These are phyloP conservation scores for Chionomys nivalis DNA, from an alignment of 2,113 vertebrate genomes.

Conservation along the genomic window DNA sequence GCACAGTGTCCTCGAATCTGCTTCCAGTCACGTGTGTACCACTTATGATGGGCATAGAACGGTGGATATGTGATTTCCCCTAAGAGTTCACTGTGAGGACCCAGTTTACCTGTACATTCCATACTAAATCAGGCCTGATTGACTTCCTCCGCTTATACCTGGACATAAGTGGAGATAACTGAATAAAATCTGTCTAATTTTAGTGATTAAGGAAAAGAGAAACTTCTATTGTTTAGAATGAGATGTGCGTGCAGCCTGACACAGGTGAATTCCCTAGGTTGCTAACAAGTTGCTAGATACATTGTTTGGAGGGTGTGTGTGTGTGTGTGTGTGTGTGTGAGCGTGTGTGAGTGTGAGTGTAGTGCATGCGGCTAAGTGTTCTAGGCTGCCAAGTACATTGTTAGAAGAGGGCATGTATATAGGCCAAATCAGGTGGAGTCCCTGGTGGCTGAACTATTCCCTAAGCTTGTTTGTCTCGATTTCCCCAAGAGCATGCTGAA, in stretches of 20 bases:
- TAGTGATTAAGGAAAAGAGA: neutral
- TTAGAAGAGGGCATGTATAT: too few species aligned
- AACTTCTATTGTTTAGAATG: neutral
- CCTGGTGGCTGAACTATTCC: neutral
- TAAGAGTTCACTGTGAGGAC: neutral
- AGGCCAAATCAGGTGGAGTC: neutral
- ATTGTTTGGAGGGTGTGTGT: neutral
- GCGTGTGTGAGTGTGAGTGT: neutral
- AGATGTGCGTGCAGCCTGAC: neutral
- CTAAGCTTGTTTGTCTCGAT: neutral
- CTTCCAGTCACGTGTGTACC: neutral
- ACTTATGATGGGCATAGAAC: neutral
- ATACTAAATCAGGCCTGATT: neutral
- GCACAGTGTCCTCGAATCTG: neutral
- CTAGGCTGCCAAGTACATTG: neutral
- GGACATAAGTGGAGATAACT: neutral
- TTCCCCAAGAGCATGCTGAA: neutral
- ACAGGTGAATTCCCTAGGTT: neutral
- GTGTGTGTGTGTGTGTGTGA: neutral
- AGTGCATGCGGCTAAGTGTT: neutral
- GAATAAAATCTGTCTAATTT: neutral
- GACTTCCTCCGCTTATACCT: neutral
- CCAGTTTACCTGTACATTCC: too few species aligned
- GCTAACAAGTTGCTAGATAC: neutral
- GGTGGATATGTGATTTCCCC: neutral